Percentiles rank a stretch among this genome's conserved stretches.
Evolutionary conservation across 2,797 vertebrate species (phyloP).

Genomic region (Enteromius radiatus): DNA sequence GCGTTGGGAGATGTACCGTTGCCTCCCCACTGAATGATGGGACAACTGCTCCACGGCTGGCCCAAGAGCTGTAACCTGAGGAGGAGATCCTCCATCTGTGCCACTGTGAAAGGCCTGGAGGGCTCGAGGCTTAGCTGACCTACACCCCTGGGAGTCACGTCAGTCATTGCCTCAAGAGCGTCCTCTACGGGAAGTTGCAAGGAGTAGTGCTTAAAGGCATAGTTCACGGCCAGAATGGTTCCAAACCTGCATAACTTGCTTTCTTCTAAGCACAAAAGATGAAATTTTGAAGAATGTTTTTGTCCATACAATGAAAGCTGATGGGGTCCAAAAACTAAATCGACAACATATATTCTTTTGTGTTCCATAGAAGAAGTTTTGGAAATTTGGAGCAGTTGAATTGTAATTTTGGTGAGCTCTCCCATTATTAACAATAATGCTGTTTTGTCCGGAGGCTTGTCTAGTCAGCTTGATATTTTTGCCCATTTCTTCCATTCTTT

Average conservation of each 20-base stretch:
- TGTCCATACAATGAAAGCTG: background rate
- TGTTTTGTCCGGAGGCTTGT: slow-evolving; percentile 12
- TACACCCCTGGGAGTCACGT: slow-evolving; percentile 61
- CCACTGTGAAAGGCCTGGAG: slow-evolving; percentile 63
- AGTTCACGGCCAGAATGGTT: background rate
- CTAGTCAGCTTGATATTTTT: slow-evolving; percentile 11
- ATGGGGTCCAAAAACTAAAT: background rate
- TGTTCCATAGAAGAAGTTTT: background rate
- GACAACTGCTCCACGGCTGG: slow-evolving; percentile 64
- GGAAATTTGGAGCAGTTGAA: background rate
- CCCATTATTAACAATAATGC: background rate
- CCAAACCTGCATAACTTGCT: background rate
- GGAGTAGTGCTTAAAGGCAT: slow-evolving; percentile 62
- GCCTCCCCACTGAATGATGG: slow-evolving; percentile 73
- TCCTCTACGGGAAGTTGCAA: slow-evolving; percentile 61
- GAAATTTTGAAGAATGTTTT: background rate
- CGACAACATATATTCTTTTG: background rate
- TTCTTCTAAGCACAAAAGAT: background rate
- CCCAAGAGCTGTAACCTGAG: slow-evolving; percentile 65
- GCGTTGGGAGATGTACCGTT: slow-evolving; percentile 59
- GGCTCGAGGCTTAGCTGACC: slow-evolving; percentile 69
- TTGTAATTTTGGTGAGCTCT: background rate
- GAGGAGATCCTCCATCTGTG: slow-evolving; percentile 69
- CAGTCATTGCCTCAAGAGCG: slow-evolving; percentile 71
- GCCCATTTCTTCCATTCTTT: slow-evolving; percentile 21